Evolutionary conservation across 2,888 invertebrate species (phyloP), one percentile per base, ranked within the genome.

Genomic region (Stenolophus ochropezus): DNA sequence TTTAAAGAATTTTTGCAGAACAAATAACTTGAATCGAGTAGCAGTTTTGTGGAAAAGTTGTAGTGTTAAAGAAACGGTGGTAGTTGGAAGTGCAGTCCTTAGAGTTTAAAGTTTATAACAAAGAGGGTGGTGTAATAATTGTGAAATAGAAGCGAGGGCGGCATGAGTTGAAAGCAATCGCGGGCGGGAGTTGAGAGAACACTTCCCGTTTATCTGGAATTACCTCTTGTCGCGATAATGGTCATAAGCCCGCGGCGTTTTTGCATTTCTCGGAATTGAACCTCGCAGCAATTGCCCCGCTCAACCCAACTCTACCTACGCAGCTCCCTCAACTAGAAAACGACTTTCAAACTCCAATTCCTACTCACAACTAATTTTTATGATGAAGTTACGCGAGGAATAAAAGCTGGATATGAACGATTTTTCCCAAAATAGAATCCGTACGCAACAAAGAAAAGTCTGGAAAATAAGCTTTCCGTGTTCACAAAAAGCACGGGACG

Each of bases 161-260:
- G 6, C 33, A 1, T 42, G 33, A 42, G 33, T 42, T 42, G 8
- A 42, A 42, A 42, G 33, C 33, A 42, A 42, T 42, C 33, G 33
- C 11, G 11, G 33, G 33, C 11, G 33, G 33, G 11, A 42, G 33
- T 42, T 42, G 8, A 11, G 8, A 1, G 33, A 42, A 42, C 33
- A 42, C 33, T 42, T 42, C 33, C 33, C 6, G 33, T 42, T 42
- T 42, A 42, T 42, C 33, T 42, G 33, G 33, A 42, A 42, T 42
- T 42, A 42, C 33, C 33, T 42, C 33, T 42, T 42, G 33, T 83
- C 81, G 82, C 83, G 84, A 84, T 85, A 84, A 85, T 84, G 83
- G 85, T 82, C 83, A 83, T 83, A 84, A 83, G 83, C 83, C 82
- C 49, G 74, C 49, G 82, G 84, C 83, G 84, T 85, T 85, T 85